Evolutionary conservation across 2,888 invertebrate genomes (phyloP).

Genomic region (Hirtodrosophila cameraria): DNA sequence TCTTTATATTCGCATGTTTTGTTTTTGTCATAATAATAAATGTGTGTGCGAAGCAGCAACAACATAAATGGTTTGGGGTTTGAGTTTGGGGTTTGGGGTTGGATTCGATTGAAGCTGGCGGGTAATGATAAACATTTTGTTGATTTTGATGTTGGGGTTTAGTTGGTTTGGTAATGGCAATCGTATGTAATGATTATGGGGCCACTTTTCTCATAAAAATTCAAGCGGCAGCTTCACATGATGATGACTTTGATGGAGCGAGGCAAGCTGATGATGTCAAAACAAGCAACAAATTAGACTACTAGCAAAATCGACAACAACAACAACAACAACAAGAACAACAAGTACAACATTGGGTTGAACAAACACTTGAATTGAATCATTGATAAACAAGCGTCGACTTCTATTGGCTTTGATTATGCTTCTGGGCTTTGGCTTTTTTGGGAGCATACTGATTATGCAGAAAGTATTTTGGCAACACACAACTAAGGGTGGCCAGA

Average conservation of each 20-base stretch:
- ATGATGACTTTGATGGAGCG: constrained; percentile 33
- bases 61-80: not conserved
- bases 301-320: constrained; percentile 6
- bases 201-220: constrained; percentile 75
- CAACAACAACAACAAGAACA: not conserved
- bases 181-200: constrained; percentile 75
- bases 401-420: constrained; percentile 48
- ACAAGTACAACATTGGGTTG: not conserved
- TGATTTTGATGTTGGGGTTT: constrained; percentile 27
- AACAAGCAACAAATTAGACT: constrained; percentile 72
- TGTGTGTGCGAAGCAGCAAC: constrained; percentile 10
- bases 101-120: constrained; percentile 36
- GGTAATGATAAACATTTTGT: constrained; percentile 62
- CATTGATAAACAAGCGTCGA: constrained; percentile 60
- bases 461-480: constrained; percentile 37
- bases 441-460: constrained; percentile 38
- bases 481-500: constrained; percentile 29
- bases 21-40: constrained; percentile 22
- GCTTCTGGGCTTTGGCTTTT: constrained; percentile 15
- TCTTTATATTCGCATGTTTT: constrained; percentile 25
- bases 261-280: constrained; percentile 60
- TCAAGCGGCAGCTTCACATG: constrained; percentile 60
- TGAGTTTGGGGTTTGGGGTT: not conserved
- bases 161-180: constrained; percentile 61
- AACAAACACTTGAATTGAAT: constrained; percentile 64